Base-by-base conservation (phyloP, 1,140 invertebrate species). In the Listronotus bonariensis region DNA sequence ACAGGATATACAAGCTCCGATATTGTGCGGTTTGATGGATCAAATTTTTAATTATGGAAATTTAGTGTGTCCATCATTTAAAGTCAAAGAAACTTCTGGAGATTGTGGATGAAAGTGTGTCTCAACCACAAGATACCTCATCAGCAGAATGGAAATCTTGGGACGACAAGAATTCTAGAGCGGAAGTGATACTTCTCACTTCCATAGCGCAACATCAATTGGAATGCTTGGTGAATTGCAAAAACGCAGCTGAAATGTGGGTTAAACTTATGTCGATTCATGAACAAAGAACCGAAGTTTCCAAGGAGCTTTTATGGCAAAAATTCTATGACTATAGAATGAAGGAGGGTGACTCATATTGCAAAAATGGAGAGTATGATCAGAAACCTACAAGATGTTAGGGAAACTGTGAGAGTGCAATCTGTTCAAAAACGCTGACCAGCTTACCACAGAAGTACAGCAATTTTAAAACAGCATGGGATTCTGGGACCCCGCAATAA, bases 401-500 rank as follows among this genome's bases (percentile, higher is more conserved):
- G n/a, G n/a, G n/a, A n/a, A n/a, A n/a, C n/a, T n/a, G n/a, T n/a
- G n/a, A n/a, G 1, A 52, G 57, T 53, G 43, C 43, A 38, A 69
- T 41, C 40, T 62, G 54, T 67, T 45, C 71, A 55, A 42, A 77
- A 75, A 59, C 57, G 72, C 57, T 69, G 77, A 72, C 64, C 70
- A 10, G 74, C 74, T 46, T 77, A 74, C 41, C 69, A 78, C 36
- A 78, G 78, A 41, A 78, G 80, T 68, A 76, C 81, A n/a, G 71
- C 72, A 70, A 64, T 14, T 76, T 79, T 1, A 74, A 70, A 59
- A 70, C 73, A 63, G 66, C 72, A 7, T 78, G 75, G 54, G 55
- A 69, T 56, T 74, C 63, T 58, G 55, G 73, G 6, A 68, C 63
- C n/a, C n/a, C n/a, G n/a, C 20, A 26, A 26, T 56, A 70, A 65